Evolutionary conservation across 2,888 invertebrate species (phyloP).

Genomic region (Yponomeuta cagnagella): DNA sequence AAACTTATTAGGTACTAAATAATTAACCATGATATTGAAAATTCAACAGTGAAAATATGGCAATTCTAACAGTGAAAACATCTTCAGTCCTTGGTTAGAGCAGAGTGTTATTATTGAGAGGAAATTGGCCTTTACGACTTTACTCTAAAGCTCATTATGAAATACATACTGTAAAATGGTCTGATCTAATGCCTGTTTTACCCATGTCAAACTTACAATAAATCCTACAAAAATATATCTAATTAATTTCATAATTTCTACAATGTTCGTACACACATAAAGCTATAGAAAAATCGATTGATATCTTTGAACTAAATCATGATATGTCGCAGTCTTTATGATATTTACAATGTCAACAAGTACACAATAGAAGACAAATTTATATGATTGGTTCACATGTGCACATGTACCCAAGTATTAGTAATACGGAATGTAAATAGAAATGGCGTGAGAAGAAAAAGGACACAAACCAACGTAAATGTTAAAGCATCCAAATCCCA

Average conservation of each 20-base stretch:
- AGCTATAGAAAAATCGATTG: slow-evolving; percentile 21
- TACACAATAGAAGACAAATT: neutral
- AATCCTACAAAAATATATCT: slow-evolving; percentile 56
- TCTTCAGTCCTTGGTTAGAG: neutral
- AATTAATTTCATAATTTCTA: slow-evolving; percentile 19
- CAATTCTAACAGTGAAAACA: neutral
- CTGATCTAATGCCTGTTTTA: neutral
- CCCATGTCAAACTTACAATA: neutral
- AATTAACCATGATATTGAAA: neutral
- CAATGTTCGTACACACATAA: neutral
- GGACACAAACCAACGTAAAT: neutral
- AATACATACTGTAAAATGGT: neutral
- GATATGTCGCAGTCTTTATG: slow-evolving; percentile 53
- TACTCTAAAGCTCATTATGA: neutral
- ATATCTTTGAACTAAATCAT: slow-evolving; percentile 43
- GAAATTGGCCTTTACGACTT: neutral
- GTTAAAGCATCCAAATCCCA: neutral
- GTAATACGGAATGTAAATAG: neutral
- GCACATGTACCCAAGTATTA: neutral
- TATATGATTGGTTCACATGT: too few relatives aligned
- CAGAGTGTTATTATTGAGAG: neutral
- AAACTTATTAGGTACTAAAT: neutral
- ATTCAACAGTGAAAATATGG: neutral
- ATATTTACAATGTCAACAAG: slow-evolving; percentile 47
- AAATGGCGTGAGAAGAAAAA: neutral